Evolutionary conservation across 2,888 invertebrate genomes (phyloP).

Genomic region (Hypomecis punctinalis): DNA sequence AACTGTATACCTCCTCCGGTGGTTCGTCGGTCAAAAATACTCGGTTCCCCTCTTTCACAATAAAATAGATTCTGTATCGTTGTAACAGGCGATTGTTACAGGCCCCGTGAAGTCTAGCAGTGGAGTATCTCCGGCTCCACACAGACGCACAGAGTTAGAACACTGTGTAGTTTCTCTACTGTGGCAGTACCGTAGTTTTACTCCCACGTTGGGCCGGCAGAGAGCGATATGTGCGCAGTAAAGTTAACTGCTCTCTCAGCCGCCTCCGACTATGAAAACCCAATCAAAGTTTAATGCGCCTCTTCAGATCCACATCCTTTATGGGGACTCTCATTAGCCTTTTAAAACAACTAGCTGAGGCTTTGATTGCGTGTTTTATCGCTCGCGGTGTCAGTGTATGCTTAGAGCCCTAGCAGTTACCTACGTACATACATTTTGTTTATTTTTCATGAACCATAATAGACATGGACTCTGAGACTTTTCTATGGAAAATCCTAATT

Average conservation of each 20-base stretch:
- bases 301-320: conserved; percentile 58
- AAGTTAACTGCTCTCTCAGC: conserved; percentile 69
- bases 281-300: conserved; percentile 75
- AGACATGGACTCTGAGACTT: no score
- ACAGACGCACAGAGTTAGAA: no score
- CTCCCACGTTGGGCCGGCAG: conserved; percentile 36
- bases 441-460: no score
- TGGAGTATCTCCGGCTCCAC: no score
- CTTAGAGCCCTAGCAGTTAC: neutral
- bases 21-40: no score
- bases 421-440: neutral
- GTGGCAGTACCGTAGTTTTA: conserved; percentile 49
- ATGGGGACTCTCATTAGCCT: conserved; percentile 51
- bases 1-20: no score
- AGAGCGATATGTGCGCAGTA: conserved; percentile 68
- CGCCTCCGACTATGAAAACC: conserved; percentile 71
- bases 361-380: conserved; percentile 38
- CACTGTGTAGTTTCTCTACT: no score
- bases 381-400: conserved; percentile 15
- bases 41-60: no score
- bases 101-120: no score
- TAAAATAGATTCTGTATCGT: no score
- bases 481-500: no score
- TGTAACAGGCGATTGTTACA: no score
- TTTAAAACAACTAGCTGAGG: conserved; percentile 37